These are phyloP conservation scores for Harpalus rufipes DNA, from an alignment of 2,888 invertebrate genomes.

Conservation along the genomic window DNA sequence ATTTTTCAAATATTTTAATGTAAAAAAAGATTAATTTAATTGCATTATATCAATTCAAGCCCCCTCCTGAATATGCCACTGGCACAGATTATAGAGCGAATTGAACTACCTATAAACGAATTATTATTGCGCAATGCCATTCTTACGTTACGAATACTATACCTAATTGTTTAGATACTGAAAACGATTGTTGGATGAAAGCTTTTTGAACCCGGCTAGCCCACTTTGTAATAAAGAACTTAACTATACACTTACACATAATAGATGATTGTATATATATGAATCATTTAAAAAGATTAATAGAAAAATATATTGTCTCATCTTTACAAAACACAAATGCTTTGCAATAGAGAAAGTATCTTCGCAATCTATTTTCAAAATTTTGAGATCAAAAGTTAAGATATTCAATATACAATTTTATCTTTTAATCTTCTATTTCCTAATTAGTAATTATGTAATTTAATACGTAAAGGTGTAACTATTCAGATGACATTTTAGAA, in stretches of 20 bases:
- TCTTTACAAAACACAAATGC: background rate
- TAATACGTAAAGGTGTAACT: slow-evolving; percentile 3
- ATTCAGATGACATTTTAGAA: slow-evolving; percentile 22
- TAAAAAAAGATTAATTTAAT: too few species aligned
- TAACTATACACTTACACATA: background rate
- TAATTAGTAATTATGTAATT: slow-evolving; percentile 31
- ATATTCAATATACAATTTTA: slow-evolving; percentile 9
- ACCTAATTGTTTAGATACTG: background rate
- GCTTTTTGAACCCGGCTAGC: background rate
- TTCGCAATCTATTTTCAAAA: slow-evolving; percentile 11
- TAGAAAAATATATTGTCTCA: background rate
- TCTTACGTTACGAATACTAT: too few species aligned
- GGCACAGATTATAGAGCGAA: too few species aligned
- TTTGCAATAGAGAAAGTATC: slow-evolving; percentile 24
- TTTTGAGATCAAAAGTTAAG: slow-evolving; percentile 28
- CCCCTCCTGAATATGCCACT: too few species aligned
- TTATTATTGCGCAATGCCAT: too few species aligned
- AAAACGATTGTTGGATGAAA: background rate
- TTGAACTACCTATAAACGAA: too few species aligned
- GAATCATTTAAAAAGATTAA: background rate
- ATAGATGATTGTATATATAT: background rate
- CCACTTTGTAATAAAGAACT: background rate
- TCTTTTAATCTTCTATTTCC: slow-evolving; percentile 12
- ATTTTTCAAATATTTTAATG: too few species aligned
- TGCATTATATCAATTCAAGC: too few species aligned